Conservation (phyloP, 2,797 vertebrate species). For the Agapornis canus region DNA sequence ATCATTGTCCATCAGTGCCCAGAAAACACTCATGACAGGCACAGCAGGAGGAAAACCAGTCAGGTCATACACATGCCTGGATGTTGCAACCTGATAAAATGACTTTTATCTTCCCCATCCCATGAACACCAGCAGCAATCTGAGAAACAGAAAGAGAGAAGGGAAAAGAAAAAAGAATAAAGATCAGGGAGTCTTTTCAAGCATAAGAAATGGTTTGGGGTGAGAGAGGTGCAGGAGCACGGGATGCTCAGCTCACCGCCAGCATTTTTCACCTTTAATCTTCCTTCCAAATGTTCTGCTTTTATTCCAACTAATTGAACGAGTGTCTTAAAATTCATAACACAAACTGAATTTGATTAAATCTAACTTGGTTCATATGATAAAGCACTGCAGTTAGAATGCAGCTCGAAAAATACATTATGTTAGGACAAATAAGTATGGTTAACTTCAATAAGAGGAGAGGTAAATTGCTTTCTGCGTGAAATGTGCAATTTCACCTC, state of each 20-base stretch:
- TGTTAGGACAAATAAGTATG: conserved; percentile 39
- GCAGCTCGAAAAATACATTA: conserved; percentile 54
- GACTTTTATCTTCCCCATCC: not conserved
- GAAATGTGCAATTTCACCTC: conserved; percentile 60
- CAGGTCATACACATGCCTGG: accelerated
- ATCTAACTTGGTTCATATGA: conserved; percentile 61
- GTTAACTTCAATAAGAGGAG: conserved; percentile 57
- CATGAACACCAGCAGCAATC: not conserved
- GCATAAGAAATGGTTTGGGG: not conserved
- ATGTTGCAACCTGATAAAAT: not conserved
- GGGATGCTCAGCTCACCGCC: conserved; percentile 10
- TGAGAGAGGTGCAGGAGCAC: conserved; percentile 13
- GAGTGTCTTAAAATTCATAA: conserved; percentile 64
- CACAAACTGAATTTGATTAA: conserved; percentile 68
- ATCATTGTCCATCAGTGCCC: not conserved
- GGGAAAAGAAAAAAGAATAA: not conserved
- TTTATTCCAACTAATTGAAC: conserved; percentile 63
- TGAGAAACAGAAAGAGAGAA: not conserved
- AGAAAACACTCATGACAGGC: not conserved
- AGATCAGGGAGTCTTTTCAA: not conserved
- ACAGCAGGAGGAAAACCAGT: not conserved
- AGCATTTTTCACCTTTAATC: conserved; percentile 28
- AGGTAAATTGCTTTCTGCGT: conserved; percentile 65
- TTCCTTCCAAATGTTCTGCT: conserved; percentile 40
- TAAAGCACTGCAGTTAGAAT: conserved; percentile 57